These are phyloP conservation scores for Catalaphyllia jardinei DNA, from an alignment of 64 coral and sea anemone species.

Conservation along the genomic window DNA sequence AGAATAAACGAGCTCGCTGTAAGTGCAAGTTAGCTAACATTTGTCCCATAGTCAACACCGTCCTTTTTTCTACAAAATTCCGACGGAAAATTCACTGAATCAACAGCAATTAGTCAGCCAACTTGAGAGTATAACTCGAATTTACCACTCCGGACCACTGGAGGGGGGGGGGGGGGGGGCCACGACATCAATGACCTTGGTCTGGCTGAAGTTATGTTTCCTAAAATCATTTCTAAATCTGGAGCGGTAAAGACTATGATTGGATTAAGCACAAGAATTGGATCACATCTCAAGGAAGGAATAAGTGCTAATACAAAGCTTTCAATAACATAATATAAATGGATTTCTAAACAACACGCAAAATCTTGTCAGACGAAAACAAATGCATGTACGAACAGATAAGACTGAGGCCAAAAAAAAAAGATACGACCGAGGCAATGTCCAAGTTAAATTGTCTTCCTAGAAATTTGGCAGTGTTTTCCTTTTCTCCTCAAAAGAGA, in stretches of 20 bases:
- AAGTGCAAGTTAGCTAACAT: no score
- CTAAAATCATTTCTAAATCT: not conserved
- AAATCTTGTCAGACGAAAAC: not conserved
- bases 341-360: not conserved
- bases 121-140: no score
- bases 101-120: no score
- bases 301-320: not conserved
- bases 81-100: no score
- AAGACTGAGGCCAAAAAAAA: not conserved
- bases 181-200: not conserved
- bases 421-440: not conserved
- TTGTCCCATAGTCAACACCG: no score
- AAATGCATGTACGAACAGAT: not conserved
- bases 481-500: no score
- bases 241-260: not conserved
- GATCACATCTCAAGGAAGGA: not conserved
- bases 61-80: no score
- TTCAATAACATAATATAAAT: not conserved
- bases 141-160: not conserved
- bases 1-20: no score
- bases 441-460: no score
- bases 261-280: slow-evolving; percentile 4
- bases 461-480: no score
- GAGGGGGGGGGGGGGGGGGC: not conserved
- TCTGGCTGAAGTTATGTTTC: not conserved